phyloP scores from a whole-genome alignment of 2,888 invertebrate species.

The Geotrupes spiniger region DNA sequence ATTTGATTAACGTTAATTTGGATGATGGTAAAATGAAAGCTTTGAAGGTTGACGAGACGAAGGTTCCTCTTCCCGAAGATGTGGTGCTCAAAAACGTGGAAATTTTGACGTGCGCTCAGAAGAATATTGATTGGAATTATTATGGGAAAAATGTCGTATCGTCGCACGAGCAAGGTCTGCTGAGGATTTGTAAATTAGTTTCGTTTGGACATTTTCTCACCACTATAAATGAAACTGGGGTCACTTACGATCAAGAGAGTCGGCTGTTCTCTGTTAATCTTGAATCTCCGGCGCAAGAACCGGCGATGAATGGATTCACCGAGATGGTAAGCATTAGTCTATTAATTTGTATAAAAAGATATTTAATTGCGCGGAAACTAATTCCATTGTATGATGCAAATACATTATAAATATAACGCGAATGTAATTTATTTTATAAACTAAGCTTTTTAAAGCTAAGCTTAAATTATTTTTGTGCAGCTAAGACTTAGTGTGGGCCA shows the following conservation, averaged over 20 bases:
- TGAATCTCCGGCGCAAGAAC: constrained; percentile 20
- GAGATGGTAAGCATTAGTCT: constrained; percentile 17
- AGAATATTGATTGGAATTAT: constrained; percentile 68
- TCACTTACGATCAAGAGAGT: constrained; percentile 58
- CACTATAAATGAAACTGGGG: constrained; percentile 63
- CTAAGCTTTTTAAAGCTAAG: too few relatives aligned
- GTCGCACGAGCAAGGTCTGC: constrained; percentile 67
- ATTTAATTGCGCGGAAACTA: too few relatives aligned
- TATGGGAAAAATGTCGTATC: constrained; percentile 56
- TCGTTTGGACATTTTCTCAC: constrained; percentile 74
- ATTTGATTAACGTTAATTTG: constrained; percentile 73
- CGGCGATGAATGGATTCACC: constrained; percentile 11
- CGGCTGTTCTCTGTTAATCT: constrained; percentile 39
- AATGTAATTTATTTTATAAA: too few relatives aligned
- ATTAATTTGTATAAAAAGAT: too few relatives aligned
- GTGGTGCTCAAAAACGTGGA: constrained; percentile 68
- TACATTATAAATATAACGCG: too few relatives aligned
- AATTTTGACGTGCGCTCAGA: constrained; percentile 65
- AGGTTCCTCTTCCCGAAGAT: constrained; percentile 74
- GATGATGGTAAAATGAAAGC: constrained; percentile 49
- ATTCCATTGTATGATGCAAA: too few relatives aligned
- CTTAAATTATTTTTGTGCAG: too few relatives aligned
- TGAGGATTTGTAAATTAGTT: constrained; percentile 74
- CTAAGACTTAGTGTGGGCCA: too few relatives aligned
- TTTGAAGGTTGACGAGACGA: constrained; percentile 55